Percentiles rank a stretch among this genome's conserved stretches.
phyloP scores from a whole-genome alignment of 1,140 invertebrate species.

The Penaeus japonicus region DNA sequence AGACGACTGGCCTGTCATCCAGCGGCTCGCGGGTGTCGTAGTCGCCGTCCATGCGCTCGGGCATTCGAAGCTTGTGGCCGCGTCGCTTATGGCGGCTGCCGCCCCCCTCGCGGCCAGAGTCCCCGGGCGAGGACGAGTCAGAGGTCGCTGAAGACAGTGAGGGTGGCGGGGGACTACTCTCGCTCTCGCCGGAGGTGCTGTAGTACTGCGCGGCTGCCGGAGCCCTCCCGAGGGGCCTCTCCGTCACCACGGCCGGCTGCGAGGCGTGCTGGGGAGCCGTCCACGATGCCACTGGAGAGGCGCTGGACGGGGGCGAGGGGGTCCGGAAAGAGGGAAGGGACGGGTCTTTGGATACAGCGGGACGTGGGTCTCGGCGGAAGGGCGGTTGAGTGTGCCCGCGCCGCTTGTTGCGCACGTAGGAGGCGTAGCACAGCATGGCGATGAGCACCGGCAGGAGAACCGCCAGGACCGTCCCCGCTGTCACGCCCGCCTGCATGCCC shows the following conservation, averaged over 20 bases:
- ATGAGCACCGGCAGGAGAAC: slow-evolving; percentile 79
- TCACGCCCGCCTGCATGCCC: slow-evolving; percentile 73
- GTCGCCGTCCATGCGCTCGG: slow-evolving; percentile 41
- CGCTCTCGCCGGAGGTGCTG: no score
- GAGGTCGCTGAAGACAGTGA: not conserved
- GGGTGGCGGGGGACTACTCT: not conserved
- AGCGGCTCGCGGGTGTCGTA: slow-evolving; percentile 57
- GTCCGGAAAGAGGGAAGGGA: not conserved
- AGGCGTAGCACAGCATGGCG: slow-evolving; percentile 75
- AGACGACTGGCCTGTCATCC: slow-evolving; percentile 51
- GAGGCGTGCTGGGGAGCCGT: not conserved
- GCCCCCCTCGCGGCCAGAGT: not conserved
- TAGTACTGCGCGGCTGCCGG: no score
- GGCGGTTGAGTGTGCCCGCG: not conserved
- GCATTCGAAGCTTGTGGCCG: not conserved
- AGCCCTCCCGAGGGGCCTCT: no score
- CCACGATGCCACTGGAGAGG: not conserved
- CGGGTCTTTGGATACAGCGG: not conserved
- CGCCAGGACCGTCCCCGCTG: slow-evolving; percentile 77
- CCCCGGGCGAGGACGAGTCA: not conserved
- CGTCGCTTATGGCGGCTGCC: not conserved
- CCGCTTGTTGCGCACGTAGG: slow-evolving; percentile 61
- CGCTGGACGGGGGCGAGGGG: not conserved
- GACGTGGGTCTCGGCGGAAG: not conserved
- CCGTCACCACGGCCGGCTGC: no score